These are phyloP conservation scores for Hymenopus coronatus DNA, from an alignment of 2,888 invertebrate genomes.

Conservation along the genomic window DNA sequence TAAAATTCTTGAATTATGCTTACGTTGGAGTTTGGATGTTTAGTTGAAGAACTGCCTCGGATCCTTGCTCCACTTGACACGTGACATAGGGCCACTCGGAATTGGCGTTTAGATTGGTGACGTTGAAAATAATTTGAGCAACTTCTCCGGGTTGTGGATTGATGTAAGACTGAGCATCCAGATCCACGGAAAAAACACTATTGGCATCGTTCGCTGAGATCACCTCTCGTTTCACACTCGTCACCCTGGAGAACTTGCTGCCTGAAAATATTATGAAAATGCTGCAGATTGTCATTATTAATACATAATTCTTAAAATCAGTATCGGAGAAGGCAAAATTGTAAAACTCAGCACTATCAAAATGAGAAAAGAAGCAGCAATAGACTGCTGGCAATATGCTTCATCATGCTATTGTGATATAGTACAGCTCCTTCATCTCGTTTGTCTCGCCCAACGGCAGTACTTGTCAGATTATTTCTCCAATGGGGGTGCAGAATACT, in stretches of 20 bases:
- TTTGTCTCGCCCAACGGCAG: too few relatives aligned
- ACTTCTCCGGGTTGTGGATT: constrained; percentile 5
- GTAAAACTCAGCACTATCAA: too few relatives aligned
- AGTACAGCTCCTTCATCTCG: too few relatives aligned
- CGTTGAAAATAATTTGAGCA: constrained; percentile 60
- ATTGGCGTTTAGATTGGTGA: constrained; percentile 66
- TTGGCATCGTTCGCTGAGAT: not conserved
- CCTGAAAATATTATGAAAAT: not conserved
- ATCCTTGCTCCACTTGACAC: constrained; percentile 51
- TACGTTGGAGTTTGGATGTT: not conserved
- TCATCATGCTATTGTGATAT: too few relatives aligned
- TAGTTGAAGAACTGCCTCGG: not conserved
- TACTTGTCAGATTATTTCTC: too few relatives aligned
- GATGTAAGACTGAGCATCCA: constrained; percentile 12
- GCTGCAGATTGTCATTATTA: too few relatives aligned
- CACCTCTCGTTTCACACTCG: not conserved
- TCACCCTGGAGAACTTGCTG: not conserved
- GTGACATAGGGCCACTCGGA: constrained; percentile 57
- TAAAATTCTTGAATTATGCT: not conserved
- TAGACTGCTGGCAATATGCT: too few relatives aligned
- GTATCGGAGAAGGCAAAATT: too few relatives aligned
- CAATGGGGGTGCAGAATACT: too few relatives aligned
- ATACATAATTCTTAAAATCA: too few relatives aligned
- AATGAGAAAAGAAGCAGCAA: too few relatives aligned
- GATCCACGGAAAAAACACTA: constrained; percentile 5